Evolutionary conservation across 2,888 invertebrate genomes (phyloP), one percentile per base, ranked within the genome.

Genomic region (Yponomeuta malinellus): DNA sequence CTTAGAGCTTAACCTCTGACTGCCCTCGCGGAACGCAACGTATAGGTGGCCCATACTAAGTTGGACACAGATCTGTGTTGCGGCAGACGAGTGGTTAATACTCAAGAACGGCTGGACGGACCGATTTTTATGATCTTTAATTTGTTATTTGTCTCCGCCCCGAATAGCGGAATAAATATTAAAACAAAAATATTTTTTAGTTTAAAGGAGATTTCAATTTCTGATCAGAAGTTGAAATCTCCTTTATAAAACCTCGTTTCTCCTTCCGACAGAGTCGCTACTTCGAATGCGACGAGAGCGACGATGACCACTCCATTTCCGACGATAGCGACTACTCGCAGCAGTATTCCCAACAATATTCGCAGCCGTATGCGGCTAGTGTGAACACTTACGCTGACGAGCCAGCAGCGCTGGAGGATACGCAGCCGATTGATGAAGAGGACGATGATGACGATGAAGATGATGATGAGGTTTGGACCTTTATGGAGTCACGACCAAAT

Each of bases 241-340:
- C 6, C 15, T 43, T 23, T 43, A n/a, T 10, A 65, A 23, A 37
- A 63, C n/a, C 8, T n/a, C 10, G 72, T 70, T 72, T 71, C 70
- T 67, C 69, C 43, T 48, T 33, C 6, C 68, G 75, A 2, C 82
- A 93, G 86, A 87, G 90, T 72, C 88, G 91, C 6, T 93, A 87
- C 75, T 93, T 93, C 77, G 90, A 89, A 67, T 88, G 89, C 48
- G 91, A 89, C 29, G 88, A 88, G 0, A 85, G 85, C 6, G 89
- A 90, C 72, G 85, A 86, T 71, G 86, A 83, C 68, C 85, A 82
- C 29, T 66, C 69, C 64, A 31, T 23, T 52, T 71, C 70, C 0
- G 71, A 69, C 31, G 71, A 68, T 29, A 15, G n/a, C 15, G 63
- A 71, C 4, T 68, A 71, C 12, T 65, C 52, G 9, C 70, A 69